Conservation (phyloP, 2,888 invertebrate genomes). For the Cryptocheilus praepositus region DNA sequence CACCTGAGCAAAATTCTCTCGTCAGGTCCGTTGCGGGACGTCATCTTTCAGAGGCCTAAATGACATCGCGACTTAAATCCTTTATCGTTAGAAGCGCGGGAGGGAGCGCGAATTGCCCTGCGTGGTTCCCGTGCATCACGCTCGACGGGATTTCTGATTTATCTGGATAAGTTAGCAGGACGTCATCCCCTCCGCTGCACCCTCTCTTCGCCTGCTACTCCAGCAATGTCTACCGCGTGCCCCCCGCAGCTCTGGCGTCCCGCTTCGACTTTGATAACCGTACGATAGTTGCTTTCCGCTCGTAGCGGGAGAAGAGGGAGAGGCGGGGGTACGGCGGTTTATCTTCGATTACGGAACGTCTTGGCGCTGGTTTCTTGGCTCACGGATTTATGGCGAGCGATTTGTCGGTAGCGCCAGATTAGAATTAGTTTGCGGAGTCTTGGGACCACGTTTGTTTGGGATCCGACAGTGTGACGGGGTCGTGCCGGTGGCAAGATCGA, state of each 20-base stretch:
- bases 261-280: slow-evolving; percentile 64
- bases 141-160: slow-evolving; percentile 64
- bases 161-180: slow-evolving; percentile 61
- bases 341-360: slow-evolving; percentile 74
- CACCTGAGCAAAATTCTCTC: no score
- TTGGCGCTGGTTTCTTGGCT: slow-evolving; percentile 69
- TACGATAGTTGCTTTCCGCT: slow-evolving; percentile 61
- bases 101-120: not conserved
- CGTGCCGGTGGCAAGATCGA: slow-evolving; percentile 44
- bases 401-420: slow-evolving; percentile 74
- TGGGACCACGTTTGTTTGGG: slow-evolving; percentile 58
- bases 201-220: slow-evolving; percentile 27
- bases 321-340: slow-evolving; percentile 57
- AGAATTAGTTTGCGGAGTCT: slow-evolving; percentile 73
- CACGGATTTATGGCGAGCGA: slow-evolving; percentile 72
- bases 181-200: slow-evolving; percentile 60
- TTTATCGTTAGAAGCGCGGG: slow-evolving; percentile 12
- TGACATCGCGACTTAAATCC: slow-evolving; percentile 20
- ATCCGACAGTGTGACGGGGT: slow-evolving; percentile 47
- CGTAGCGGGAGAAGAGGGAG: slow-evolving; percentile 11
- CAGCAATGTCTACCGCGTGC: slow-evolving; percentile 31
- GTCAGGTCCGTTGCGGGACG: not conserved
- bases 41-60: slow-evolving; percentile 12
- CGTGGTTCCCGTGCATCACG: slow-evolving; percentile 41
- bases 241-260: slow-evolving; percentile 48